Conservation (phyloP, 2,888 invertebrate species). For the Pegoplata infirma region DNA sequence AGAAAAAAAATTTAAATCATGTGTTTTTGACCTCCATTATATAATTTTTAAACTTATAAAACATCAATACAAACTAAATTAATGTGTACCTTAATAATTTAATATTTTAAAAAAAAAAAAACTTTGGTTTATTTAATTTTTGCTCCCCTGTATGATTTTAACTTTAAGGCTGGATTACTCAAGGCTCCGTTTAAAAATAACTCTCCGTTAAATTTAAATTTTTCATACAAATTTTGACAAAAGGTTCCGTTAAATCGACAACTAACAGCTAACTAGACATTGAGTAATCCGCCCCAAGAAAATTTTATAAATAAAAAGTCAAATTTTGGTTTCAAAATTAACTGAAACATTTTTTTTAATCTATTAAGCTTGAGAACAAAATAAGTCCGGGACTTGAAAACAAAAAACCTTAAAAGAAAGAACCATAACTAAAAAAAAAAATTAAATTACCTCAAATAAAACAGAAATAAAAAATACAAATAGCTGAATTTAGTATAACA, state of each 20-base stretch:
- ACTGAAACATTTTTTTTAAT: constrained; percentile 55
- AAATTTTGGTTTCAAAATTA: no score
- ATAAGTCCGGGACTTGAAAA: constrained; percentile 58
- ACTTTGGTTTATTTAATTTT: not conserved
- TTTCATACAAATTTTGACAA: no score
- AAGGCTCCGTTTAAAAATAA: no score
- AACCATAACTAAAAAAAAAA: constrained; percentile 52
- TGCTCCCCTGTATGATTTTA: constrained; percentile 4
- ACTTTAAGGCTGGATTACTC: not conserved
- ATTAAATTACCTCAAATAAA: constrained; percentile 55
- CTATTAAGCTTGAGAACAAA: constrained; percentile 29
- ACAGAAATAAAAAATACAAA: constrained; percentile 25
- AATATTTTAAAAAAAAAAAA: constrained; percentile 3
- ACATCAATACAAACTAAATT: constrained; percentile 4
- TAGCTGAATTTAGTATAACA: constrained; percentile 53
- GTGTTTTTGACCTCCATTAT: not conserved
- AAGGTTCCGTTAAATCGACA: no score
- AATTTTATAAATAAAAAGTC: no score
- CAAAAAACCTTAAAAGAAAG: constrained; percentile 39
- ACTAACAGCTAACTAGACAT: no score
- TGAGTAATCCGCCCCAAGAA: no score
- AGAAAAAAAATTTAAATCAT: not conserved
- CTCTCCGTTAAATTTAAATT: no score
- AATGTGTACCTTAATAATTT: constrained; percentile 26
- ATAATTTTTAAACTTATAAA: not conserved